Evolutionary conservation across 53 echinoderm and acorn worm species (phyloP), one percentile per base, ranked within the genome.

Genomic region (Holothuria leucospilota): DNA sequence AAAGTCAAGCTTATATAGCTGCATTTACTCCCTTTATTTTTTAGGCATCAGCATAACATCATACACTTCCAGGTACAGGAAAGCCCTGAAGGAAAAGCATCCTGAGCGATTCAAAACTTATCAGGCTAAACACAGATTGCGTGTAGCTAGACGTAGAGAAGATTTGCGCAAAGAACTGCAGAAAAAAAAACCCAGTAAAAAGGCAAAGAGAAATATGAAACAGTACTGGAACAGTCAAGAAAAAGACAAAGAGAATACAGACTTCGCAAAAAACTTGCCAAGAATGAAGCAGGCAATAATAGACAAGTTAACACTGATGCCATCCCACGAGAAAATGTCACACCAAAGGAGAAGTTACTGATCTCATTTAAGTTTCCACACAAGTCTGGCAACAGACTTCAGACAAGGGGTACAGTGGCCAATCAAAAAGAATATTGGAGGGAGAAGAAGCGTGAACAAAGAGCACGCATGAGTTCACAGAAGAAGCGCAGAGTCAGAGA

Each of bases 181-280:
- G 51, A 24, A 25, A 74, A 51, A 26, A 41, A 39, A 74, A 52
- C 74, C 42, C 29, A 7, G 7, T 16, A 74, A 74, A 38, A 74
- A 74, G 49, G 74, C 74, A 42, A 49, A 74, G 74, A 74, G 11
- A 46, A 74, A 49, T 38, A 74, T 51, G 52, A 74, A 8, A 74
- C 3, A 9, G 51, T 74, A 46, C n/a, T 34, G 49, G 74, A 74
- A 46, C 52, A 74, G 52, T 49, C 74, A 51, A 74, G 74, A 8
- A 74, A 74, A 51, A 74, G 74, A 74, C 74, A 74, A 74, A 74
- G 20, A 74, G 74, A 51, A 25, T 74, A 74, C 49, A 51, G 74
- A 51, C 52, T 21, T 67, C 4, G 51, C 25, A 46, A 74, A 74
- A 74, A 74, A 52, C 46, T 71, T 13, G 39, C 34, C 28, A 29